Base-by-base conservation (phyloP, 2,888 invertebrate species). In the Ophraella communa region DNA sequence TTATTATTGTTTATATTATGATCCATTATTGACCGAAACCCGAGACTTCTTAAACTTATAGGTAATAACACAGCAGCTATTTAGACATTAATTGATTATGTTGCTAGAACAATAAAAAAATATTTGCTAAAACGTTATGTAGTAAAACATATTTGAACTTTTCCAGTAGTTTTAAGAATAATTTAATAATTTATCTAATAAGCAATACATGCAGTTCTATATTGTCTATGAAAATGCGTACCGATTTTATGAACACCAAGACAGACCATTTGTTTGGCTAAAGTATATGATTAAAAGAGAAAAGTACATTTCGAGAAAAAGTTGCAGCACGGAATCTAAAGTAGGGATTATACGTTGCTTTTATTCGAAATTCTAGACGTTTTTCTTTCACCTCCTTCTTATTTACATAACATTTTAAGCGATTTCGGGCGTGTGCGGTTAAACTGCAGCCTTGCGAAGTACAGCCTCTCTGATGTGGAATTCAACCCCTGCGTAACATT, bases 331-430 rank as follows among this genome's bases (percentile, higher is more conserved):
- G 58, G 66, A 69, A 69, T 69, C 62, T 62, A 69, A 69, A 69
- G 66, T 65, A 69, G 66, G 66, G 64, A 65, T 67, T 64, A 67
- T 62, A 59, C 44, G 27, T 59, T 44, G 62, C 64, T 67, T 62
- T 64, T 58, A 64, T 54, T 27, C 24, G 67, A 57, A 67, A 62
- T 62, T 45, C 42, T 33, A 67, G 62, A 64, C 60, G 64, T 69
- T 72, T 69, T 70, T 69, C 68, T 67, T 57, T 61, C 42, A 64
- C 64, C 69, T 68, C 64, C 63, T 56, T 56, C 42, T 59, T 63
- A 67, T 70, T 72, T 71, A 68, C 69, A 71, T 69, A 72, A 64
- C 61, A 68, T 67, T 71, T 63, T 60, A 68, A 65, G 58, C 67
- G 68, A 68, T 69, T 69, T 66, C 66, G 56, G 62, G 60, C 39